phyloP scores from a whole-genome alignment of 2,113 vertebrate genomes.

The Pelusios castaneus region DNA sequence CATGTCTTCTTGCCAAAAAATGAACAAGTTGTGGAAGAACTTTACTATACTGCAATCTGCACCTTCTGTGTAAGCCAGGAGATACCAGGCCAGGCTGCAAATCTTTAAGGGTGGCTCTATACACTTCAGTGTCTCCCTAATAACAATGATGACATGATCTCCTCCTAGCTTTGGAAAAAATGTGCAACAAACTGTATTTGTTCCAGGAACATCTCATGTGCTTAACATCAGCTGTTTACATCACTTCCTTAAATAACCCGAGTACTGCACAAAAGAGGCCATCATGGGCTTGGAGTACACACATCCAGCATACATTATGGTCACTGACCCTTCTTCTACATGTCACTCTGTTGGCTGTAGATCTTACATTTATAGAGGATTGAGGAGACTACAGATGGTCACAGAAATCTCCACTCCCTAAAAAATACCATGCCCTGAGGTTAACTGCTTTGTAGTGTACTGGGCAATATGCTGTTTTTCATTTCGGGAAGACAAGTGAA shows the following conservation, averaged over 20 bases:
- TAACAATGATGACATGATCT: rapidly evolving
- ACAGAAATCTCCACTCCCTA: not conserved
- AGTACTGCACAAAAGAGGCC: not conserved
- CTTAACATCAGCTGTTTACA: rapidly evolving
- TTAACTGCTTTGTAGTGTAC: not conserved
- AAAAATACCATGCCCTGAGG: rapidly evolving
- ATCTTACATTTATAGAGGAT: not conserved
- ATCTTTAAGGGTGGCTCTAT: not conserved
- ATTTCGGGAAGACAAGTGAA: not conserved
- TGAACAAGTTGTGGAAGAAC: not conserved
- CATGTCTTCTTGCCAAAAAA: not conserved
- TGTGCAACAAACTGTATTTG: not conserved
- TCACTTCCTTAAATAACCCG: rapidly evolving
- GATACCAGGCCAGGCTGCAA: not conserved
- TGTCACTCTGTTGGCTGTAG: not conserved
- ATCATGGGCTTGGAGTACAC: not conserved
- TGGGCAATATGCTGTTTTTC: not conserved
- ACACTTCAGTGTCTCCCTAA: not conserved
- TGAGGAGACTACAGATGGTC: not conserved
- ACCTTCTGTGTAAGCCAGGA: not conserved
- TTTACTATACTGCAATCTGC: not conserved
- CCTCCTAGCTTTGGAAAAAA: not conserved
- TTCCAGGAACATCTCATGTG: not conserved
- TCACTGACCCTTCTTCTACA: rapidly evolving
- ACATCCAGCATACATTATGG: rapidly evolving